Percentiles rank a stretch among this genome's conserved stretches.
phyloP scores from a whole-genome alignment of 2,113 vertebrate genomes.

The Lasiurus borealis region DNA sequence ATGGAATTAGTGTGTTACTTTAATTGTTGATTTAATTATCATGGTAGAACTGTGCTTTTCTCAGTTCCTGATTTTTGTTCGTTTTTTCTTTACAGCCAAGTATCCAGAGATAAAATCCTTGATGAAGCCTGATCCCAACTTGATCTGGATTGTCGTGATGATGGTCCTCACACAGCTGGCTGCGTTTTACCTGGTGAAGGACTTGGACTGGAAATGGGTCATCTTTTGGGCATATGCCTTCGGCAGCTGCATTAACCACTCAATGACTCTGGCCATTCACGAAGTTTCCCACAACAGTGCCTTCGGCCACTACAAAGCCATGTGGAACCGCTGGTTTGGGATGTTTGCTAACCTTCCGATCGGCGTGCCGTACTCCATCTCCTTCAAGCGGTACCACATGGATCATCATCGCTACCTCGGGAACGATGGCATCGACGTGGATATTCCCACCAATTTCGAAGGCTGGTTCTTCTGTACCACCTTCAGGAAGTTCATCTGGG shows the following conservation, averaged over 20 bases:
- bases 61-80: conserved; percentile 37
- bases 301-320: conserved; percentile 93
- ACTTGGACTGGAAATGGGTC: conserved; percentile 99
- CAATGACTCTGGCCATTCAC: conserved; percentile 97
- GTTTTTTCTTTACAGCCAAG: conserved; percentile 90
- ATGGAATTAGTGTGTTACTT: not conserved
- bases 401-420: conserved; percentile 98
- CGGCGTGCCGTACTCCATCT: conserved; percentile 95
- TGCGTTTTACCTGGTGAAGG: conserved; percentile 95
- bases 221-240: conserved; percentile 97
- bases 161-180: conserved; percentile 93
- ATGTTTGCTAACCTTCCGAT: conserved; percentile 98
- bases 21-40: conserved; percentile 13
- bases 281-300: conserved; percentile 97
- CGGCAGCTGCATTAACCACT: conserved; percentile 97
- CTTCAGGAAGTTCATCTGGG: conserved; percentile 96
- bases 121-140: conserved; percentile 95
- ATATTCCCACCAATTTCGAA: conserved; percentile 97
- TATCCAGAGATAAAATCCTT: conserved; percentile 96
- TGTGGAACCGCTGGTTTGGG: conserved; percentile 97
- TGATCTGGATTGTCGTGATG: conserved; percentile 94
- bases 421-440: conserved; percentile 94
- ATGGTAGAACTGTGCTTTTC: not conserved
- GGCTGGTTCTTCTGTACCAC: conserved; percentile 99
- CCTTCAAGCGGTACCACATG: conserved; percentile 98